These are phyloP conservation scores for Netelia melanura DNA, from an alignment of 2,888 invertebrate species.

Conservation along the genomic window DNA sequence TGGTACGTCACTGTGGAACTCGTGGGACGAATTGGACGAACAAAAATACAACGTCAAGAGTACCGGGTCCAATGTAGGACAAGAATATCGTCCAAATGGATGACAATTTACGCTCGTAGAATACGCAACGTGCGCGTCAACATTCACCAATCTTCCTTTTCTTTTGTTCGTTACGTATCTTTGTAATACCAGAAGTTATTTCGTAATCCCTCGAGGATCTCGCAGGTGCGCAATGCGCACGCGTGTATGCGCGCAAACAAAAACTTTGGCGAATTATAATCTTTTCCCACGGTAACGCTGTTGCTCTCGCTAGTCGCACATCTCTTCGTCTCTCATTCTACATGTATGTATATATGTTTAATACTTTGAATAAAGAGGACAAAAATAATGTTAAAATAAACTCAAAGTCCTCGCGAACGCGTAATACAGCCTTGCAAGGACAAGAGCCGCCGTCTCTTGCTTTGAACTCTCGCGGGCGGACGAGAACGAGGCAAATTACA, in stretches of 20 bases:
- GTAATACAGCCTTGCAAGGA: slow-evolving; percentile 67
- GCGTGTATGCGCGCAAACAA: neutral
- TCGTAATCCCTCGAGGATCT: slow-evolving; percentile 45
- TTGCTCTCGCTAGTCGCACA: slow-evolving; percentile 25
- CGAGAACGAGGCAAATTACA: slow-evolving; percentile 64
- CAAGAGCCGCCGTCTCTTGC: slow-evolving; percentile 50
- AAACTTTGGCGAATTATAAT: slow-evolving; percentile 46
- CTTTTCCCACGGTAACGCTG: slow-evolving; percentile 63
- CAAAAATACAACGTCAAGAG: too few relatives aligned
- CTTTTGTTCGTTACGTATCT: neutral
- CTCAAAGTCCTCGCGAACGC: slow-evolving; percentile 27
- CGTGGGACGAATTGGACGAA: too few relatives aligned
- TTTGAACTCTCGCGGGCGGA: slow-evolving; percentile 44
- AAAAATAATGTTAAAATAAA: neutral
- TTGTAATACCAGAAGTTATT: slow-evolving; percentile 37
- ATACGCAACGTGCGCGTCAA: too few relatives aligned
- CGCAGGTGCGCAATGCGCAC: slow-evolving; percentile 5
- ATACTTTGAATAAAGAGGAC: slow-evolving; percentile 32
- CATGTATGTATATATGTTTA: slow-evolving; percentile 27
- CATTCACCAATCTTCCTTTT: neutral
- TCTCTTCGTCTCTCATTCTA: neutral
- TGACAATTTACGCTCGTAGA: too few relatives aligned
- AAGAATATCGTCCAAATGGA: too few relatives aligned
- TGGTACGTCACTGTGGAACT: neutral
- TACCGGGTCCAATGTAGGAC: too few relatives aligned